phyloP scores from a whole-genome alignment of 2,113 vertebrate genomes.

The Pyrgilauda ruficollis region DNA sequence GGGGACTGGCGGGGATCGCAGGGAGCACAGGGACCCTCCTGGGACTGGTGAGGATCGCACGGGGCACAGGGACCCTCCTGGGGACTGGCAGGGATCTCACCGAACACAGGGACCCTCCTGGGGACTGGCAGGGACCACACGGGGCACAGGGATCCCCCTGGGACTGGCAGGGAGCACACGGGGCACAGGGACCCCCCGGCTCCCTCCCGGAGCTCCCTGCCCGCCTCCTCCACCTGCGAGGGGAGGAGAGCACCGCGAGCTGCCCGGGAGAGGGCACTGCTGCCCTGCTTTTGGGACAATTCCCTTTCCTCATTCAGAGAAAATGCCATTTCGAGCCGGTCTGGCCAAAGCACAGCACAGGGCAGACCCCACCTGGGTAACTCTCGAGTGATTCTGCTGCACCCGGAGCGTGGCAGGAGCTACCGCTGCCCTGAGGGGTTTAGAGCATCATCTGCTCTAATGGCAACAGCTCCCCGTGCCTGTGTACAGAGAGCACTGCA shows the following conservation, averaged over 20 bases:
- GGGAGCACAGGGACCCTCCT: no score
- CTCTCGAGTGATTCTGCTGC: neutral
- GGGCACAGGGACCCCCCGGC: neutral
- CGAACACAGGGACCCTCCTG: neutral
- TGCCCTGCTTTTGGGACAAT: neutral
- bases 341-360: neutral
- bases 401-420: neutral
- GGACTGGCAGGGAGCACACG: no score
- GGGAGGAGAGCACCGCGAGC: fast-evolving
- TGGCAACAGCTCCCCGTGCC: neutral
- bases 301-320: fast-evolving
- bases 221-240: fast-evolving
- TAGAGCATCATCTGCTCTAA: neutral
- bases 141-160: no score
- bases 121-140: fast-evolving
- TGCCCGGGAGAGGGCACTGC: conserved; percentile 49
- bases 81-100: fast-evolving
- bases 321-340: neutral
- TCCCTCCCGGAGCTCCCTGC: neutral
- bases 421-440: fast-evolving
- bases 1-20: fast-evolving
- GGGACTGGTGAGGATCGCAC: no score
- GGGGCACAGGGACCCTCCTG: no score
- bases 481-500: fast-evolving
- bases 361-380: fast-evolving